A percentile compares a stretch with the other conserved stretches of the same genome.
These are phyloP conservation scores for Reinhardtius hippoglossoides DNA, from an alignment of 2,113 vertebrate genomes.

Conservation along the genomic window DNA sequence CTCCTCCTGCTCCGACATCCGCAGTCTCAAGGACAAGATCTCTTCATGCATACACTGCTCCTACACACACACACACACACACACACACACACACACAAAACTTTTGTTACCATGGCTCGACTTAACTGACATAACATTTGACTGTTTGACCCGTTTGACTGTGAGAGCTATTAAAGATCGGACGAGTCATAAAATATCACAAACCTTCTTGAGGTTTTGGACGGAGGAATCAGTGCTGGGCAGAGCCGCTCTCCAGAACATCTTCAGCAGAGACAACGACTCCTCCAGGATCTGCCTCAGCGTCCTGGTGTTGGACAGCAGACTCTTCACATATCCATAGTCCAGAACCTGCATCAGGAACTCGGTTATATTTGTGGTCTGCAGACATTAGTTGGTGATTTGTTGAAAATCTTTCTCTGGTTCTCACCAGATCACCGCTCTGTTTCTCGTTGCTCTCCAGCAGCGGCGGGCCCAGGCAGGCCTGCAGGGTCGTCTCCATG, in stretches of 20 bases:
- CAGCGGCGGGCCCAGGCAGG: slow-evolving; percentile 66
- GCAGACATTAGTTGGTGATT: background rate
- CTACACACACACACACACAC: slow-evolving; percentile 69
- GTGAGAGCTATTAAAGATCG: background rate
- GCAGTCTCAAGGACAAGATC: slow-evolving; percentile 85
- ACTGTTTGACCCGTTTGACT: too few relatives aligned
- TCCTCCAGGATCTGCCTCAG: slow-evolving; percentile 88
- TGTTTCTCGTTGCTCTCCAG: slow-evolving; percentile 59
- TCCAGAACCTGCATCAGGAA: slow-evolving; percentile 76
- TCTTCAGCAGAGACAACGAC: slow-evolving; percentile 84
- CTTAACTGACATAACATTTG: background rate
- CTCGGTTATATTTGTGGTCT: background rate
- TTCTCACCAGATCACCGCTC: slow-evolving; percentile 63
- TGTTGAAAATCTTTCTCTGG: background rate
- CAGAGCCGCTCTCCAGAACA: slow-evolving; percentile 90
- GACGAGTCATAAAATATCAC: background rate
- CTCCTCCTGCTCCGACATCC: slow-evolving; percentile 86
- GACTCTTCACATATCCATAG: slow-evolving; percentile 67
- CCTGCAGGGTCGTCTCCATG: slow-evolving; percentile 82
- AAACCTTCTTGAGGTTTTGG: slow-evolving; percentile 79
- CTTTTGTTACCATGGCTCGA: background rate
- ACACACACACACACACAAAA: background rate
- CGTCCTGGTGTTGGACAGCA: slow-evolving; percentile 83
- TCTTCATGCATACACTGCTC: slow-evolving; percentile 87
- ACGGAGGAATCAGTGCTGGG: slow-evolving; percentile 71